Evolutionary conservation across 2,113 vertebrate genomes (phyloP).

Genomic region (Turnix velox): DNA sequence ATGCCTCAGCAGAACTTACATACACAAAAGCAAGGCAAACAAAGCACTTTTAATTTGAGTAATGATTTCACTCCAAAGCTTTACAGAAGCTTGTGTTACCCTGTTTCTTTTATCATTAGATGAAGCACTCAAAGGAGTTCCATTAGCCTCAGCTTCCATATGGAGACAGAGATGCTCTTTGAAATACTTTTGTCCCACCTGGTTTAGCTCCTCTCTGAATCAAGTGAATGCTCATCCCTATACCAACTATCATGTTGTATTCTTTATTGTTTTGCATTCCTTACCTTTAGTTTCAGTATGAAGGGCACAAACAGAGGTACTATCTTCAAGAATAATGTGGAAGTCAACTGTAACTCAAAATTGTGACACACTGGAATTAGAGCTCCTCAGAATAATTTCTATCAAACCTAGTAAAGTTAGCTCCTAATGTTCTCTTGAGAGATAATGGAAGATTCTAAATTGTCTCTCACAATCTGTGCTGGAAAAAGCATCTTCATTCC

Average conservation of each 20-base stretch:
- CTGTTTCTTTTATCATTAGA: not conserved
- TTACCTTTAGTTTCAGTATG: not conserved
- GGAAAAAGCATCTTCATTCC: not conserved
- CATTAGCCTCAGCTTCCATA: not conserved
- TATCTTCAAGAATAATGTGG: not conserved
- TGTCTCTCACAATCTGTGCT: not conserved
- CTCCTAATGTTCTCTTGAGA: not conserved
- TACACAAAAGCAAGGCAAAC: not conserved
- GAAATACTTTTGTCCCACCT: not conserved
- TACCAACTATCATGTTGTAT: rapidly evolving
- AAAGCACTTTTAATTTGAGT: not conserved
- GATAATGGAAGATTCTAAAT: not conserved
- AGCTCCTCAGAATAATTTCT: not conserved
- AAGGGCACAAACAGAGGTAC: rapidly evolving
- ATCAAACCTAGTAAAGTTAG: not conserved
- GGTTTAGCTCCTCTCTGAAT: not conserved
- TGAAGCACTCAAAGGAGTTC: not conserved
- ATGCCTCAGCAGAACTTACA: not conserved
- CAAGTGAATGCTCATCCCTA: not conserved
- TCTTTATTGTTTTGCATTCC: not conserved
- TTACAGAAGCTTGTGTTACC: not conserved
- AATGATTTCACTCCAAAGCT: not conserved
- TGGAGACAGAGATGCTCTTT: not conserved
- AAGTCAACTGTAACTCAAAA: not conserved
- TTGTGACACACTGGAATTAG: rapidly evolving